These are phyloP conservation scores for Heterohyrax brucei DNA, from an alignment of 2,797 vertebrate species.

Conservation along the genomic window DNA sequence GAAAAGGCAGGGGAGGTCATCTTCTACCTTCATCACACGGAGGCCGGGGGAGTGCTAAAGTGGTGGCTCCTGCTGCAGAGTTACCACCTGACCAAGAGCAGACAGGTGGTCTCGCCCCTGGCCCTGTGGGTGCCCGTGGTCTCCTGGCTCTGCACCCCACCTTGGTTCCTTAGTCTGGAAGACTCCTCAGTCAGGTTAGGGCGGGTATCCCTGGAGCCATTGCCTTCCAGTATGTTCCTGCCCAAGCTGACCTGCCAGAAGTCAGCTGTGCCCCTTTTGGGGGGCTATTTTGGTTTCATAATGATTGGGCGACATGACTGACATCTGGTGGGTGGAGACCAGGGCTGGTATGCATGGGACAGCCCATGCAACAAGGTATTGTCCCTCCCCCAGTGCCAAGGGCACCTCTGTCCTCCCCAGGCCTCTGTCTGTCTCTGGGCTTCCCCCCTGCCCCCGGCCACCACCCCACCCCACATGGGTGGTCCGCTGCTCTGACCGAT, in stretches of 20 bases:
- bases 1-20: neutral
- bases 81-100: neutral
- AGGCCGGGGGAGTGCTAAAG: too few species aligned
- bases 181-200: accelerated
- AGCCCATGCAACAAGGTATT: neutral
- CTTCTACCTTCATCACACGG: neutral
- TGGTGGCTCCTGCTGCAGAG: accelerated
- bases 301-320: neutral
- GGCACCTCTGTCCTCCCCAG: neutral
- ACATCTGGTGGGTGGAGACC: neutral
- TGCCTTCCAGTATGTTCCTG: neutral
- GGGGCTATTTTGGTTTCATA: neutral
- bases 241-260: neutral
- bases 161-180: neutral
- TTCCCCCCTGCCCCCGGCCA: accelerated
- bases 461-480: neutral
- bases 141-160: neutral
- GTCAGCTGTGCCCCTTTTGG: neutral
- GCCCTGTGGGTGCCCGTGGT: neutral
- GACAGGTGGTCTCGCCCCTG: neutral
- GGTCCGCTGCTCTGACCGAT: neutral
- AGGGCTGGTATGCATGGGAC: neutral
- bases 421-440: neutral
- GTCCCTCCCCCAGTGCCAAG: neutral
- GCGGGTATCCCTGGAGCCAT: too few species aligned